Percentiles rank a stretch among this genome's conserved stretches.
Evolutionary conservation across 2,797 vertebrate species (phyloP).

Genomic region (Acanthis flammea): DNA sequence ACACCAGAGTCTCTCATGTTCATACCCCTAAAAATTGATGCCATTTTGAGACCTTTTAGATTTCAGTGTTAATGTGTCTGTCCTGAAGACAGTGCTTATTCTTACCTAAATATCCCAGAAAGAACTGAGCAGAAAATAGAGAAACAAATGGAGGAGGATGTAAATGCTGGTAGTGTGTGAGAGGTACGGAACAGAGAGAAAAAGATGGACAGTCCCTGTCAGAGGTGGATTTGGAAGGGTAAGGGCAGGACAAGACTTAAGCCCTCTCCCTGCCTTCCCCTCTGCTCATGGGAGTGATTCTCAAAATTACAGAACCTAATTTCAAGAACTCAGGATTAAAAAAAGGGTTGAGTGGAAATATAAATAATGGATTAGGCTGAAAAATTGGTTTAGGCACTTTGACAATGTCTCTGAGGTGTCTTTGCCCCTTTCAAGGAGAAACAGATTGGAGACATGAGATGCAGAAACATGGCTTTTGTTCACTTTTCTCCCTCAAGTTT

Average conservation of each 20-base stretch:
- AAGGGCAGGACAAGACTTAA: not conserved
- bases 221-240: not conserved
- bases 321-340: not conserved
- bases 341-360: not conserved
- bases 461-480: conserved; percentile 10
- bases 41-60: not conserved
- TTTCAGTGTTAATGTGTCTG: not conserved
- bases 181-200: not conserved
- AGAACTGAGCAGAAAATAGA: not conserved
- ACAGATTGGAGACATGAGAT: conserved; percentile 4
- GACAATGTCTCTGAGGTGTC: not conserved
- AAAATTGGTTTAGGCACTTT: conserved; percentile 27
- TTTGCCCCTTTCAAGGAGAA: conserved; percentile 30
- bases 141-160: not conserved
- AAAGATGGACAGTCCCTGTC: not conserved
- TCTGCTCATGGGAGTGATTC: not conserved
- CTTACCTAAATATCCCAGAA: not conserved
- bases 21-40: not conserved
- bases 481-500: not conserved
- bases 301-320: not conserved
- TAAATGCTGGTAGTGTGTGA: not conserved
- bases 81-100: not conserved
- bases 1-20: not conserved
- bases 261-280: not conserved
- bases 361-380: conserved; percentile 28